phyloP scores from a whole-genome alignment of 2,113 vertebrate genomes.

The Microcebus tavaratra region DNA sequence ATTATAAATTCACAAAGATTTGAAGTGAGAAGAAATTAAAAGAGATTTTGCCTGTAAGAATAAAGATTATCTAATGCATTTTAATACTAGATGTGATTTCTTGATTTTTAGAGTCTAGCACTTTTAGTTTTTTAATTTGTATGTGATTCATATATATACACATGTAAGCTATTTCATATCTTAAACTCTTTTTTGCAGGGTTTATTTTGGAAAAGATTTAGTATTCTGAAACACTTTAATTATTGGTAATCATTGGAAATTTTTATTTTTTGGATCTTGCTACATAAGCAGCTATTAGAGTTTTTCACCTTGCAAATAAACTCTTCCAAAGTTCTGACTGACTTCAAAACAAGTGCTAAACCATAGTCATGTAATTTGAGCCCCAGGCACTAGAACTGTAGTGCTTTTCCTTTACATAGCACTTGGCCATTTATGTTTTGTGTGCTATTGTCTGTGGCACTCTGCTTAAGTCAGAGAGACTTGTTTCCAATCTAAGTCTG shows the following conservation, averaged over 20 bases:
- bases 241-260: background rate
- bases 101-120: background rate
- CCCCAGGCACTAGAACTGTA: background rate
- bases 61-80: background rate
- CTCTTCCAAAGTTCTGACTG: background rate
- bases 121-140: background rate
- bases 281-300: background rate
- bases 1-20: conserved; percentile 1
- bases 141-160: background rate
- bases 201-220: conserved; percentile 32
- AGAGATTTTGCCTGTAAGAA: background rate
- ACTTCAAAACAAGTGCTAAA: background rate
- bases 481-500: background rate
- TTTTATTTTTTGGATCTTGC: conserved; percentile 31
- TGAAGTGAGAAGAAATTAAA: conserved; percentile 30
- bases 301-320: conserved; percentile 14
- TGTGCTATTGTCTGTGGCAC: background rate
- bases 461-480: background rate
- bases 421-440: background rate
- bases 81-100: background rate
- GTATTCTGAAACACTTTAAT: background rate
- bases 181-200: background rate
- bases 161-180: background rate
- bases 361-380: background rate
- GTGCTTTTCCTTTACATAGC: background rate